These are phyloP conservation scores for Odobenus rosmarus DNA, from an alignment of 2,113 vertebrate genomes.

Conservation along the genomic window DNA sequence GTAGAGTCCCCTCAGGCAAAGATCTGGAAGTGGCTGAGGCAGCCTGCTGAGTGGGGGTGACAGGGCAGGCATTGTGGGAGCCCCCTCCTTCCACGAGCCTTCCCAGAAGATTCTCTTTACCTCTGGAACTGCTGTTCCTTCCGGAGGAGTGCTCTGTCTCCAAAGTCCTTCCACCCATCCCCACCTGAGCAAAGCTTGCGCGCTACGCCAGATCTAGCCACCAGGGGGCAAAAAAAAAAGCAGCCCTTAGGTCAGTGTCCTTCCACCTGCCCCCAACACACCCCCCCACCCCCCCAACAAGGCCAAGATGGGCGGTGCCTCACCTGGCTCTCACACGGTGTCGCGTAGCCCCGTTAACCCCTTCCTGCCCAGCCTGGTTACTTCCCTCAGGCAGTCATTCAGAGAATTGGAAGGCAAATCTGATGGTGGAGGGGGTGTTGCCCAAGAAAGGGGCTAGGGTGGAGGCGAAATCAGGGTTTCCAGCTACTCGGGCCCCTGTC, in stretches of 20 bases:
- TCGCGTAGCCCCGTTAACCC: conserved; percentile 55
- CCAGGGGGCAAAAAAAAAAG: conserved; percentile 68
- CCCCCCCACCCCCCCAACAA: conserved; percentile 7
- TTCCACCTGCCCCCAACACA: not conserved
- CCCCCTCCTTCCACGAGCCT: not conserved
- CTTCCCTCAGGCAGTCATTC: not conserved
- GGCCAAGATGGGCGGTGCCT: conserved; percentile 63
- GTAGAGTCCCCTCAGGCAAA: not conserved
- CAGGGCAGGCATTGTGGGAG: not conserved
- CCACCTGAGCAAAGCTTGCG: not conserved
- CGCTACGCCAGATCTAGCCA: conserved; percentile 58
- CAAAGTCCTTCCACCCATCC: not conserved
- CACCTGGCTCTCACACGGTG: conserved; percentile 42
- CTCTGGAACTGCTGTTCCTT: not conserved
- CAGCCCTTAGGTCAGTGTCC: not conserved
- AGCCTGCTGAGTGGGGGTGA: not conserved
- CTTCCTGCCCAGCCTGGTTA: not conserved
- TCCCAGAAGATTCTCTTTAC: not conserved
- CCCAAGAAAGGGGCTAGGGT: not conserved
- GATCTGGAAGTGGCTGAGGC: not conserved
- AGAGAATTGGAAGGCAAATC: not conserved
- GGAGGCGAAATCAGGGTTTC: conserved; percentile 3
- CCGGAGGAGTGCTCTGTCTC: not conserved
- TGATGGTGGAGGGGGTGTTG: not conserved
- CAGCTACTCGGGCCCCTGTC: not conserved